Evolutionary conservation across 2,888 invertebrate species (phyloP), one percentile per base, ranked within the genome.

Genomic region (Eucera pruinosa): DNA sequence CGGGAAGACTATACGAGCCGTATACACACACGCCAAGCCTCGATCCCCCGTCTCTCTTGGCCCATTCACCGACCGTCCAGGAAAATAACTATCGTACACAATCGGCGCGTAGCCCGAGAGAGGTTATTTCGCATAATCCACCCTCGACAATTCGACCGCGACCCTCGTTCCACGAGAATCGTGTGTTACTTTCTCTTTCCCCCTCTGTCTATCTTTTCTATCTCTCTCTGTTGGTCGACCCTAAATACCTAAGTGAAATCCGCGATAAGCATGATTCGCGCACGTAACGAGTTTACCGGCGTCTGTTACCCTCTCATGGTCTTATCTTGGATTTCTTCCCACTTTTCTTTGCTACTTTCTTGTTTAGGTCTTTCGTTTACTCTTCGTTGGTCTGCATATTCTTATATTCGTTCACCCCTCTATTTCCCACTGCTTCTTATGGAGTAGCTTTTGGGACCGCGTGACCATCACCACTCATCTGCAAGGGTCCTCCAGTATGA

Each of bases 221-320:
- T 3, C 27, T 39, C 23, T 4, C 15, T 36, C 20, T 2, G 7
- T 60, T 20, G 4, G 27, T 30, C 67, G 47, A 71, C 83, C 86
- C 86, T 86, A 87, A 87, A 82, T 85, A 82, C 86, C 84, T 88
- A 88, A 89, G 89, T 89, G 88, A 88, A 89, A 88, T 88, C 86
- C 87, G 86, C 86, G 90, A 91, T 90, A 90, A 90, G 90, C 90
- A 88, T 88, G 89, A 89, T 89, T 89, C 89, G 86, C 84, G 80
- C 87, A 83, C 89, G 88, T 91, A 90, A 90, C 90, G 89, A 91
- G 90, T 90, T 90, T 90, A 90, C 90, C 89, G 90, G 80, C 69
- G 60, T 65, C 76, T 67, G 43, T 78, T 65, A 65, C 73, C 72
- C 78, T 62, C 69, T 69, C 69, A 69, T 65, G 64, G 69, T 76